Conservation (phyloP, 2,888 invertebrate genomes). For the Stegophylla sp. region DNA sequence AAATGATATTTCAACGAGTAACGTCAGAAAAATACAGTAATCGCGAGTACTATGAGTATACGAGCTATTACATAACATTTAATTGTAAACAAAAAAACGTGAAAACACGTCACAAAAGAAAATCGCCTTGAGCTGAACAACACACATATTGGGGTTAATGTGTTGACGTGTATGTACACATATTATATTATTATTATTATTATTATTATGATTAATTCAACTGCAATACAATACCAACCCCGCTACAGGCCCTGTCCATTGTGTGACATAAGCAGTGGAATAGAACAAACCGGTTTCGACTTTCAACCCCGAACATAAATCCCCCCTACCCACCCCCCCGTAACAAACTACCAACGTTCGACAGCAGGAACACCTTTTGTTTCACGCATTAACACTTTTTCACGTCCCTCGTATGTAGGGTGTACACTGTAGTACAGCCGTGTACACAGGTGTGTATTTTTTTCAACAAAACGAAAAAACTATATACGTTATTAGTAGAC, state of each 20-base stretch:
- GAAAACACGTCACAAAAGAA: conserved; percentile 9
- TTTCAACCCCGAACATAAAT: conserved; percentile 23
- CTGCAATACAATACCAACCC: conserved; percentile 11
- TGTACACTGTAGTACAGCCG: too few species aligned
- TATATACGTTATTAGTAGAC: conserved; percentile 32
- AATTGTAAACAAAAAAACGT: conserved; percentile 16
- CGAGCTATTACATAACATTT: conserved; percentile 22
- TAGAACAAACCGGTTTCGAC: conserved; percentile 40
- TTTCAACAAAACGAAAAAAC: conserved; percentile 7
- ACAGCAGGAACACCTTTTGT: conserved; percentile 19
- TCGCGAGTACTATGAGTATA: background rate
- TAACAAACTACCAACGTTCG: conserved; percentile 10
- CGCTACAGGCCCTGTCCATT: background rate
- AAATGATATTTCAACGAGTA: conserved; percentile 2
- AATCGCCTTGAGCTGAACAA: conserved; percentile 1
- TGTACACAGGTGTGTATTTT: conserved; percentile 14
- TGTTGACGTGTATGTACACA: background rate
- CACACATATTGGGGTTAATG: background rate
- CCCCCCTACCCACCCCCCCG: too few species aligned
- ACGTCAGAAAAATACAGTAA: background rate
- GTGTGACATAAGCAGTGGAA: background rate
- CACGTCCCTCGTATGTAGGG: conserved; percentile 8
- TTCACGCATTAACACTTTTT: conserved; percentile 28
- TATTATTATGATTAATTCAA: conserved; percentile 19
- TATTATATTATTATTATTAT: too few species aligned